phyloP scores from a whole-genome alignment of 2,888 invertebrate genomes.

The Crossocerus cetratus region DNA sequence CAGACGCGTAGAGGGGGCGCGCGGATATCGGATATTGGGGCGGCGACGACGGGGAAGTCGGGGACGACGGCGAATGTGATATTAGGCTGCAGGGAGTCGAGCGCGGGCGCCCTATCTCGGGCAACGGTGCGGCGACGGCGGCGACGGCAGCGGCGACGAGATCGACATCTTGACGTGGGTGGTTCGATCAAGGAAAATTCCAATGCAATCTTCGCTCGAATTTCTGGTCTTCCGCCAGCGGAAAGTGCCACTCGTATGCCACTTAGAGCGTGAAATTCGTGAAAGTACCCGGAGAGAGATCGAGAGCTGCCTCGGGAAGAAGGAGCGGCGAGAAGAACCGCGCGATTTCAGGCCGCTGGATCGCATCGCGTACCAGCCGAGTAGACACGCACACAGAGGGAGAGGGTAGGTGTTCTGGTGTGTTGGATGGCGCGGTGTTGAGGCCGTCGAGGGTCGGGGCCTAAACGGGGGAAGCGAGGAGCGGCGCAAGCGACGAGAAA shows the following conservation, averaged over 20 bases:
- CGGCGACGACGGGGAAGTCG: too few relatives aligned
- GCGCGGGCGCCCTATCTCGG: not conserved
- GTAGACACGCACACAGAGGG: too few relatives aligned
- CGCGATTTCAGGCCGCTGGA: not conserved
- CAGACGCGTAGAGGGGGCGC: too few relatives aligned
- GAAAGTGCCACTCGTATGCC: conserved; percentile 5
- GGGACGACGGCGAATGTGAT: not conserved
- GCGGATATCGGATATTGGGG: too few relatives aligned
- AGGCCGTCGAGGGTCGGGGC: too few relatives aligned
- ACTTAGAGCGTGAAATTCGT: conserved; percentile 6
- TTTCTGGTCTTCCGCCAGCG: conserved; percentile 6
- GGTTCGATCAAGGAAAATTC: conserved; percentile 17
- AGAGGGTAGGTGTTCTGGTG: too few relatives aligned
- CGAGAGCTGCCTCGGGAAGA: conserved; percentile 2
- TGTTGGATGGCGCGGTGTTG: too few relatives aligned
- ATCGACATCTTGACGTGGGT: conserved; percentile 19
- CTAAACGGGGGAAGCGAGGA: too few relatives aligned
- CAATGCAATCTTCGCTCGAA: conserved; percentile 4
- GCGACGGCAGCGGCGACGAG: not conserved
- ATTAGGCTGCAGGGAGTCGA: not conserved
- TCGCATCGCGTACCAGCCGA: not conserved
- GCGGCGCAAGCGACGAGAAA: too few relatives aligned
- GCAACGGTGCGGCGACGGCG: not conserved
- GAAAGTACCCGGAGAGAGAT: not conserved
- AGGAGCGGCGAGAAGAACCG: not conserved